Evolutionary conservation across 2,888 invertebrate species (phyloP).

Genomic region (Amorpha juglandis): DNA sequence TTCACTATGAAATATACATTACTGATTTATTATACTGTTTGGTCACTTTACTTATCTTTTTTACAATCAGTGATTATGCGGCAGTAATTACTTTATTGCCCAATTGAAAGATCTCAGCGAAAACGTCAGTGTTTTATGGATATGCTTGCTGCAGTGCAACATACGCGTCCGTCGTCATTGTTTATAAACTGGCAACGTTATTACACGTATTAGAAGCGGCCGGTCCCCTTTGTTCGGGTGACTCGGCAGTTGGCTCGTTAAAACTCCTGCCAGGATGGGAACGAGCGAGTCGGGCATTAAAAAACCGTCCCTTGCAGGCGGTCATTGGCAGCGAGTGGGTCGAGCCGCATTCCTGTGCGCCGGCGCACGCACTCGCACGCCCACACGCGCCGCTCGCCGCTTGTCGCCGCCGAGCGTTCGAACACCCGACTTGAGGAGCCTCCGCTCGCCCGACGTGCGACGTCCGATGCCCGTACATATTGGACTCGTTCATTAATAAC

Average conservation of each 20-base stretch:
- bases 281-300: slow-evolving; percentile 70
- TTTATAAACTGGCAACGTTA: not conserved
- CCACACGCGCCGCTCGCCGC: slow-evolving; percentile 60
- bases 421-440: slow-evolving; percentile 33
- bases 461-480: slow-evolving; percentile 41
- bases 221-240: slow-evolving; percentile 56
- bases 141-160: not conserved
- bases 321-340: slow-evolving; percentile 82
- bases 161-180: not conserved
- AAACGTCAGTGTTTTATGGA: not conserved
- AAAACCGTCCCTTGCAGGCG: slow-evolving; percentile 79
- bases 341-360: slow-evolving; percentile 81
- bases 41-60: not conserved
- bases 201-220: slow-evolving; percentile 38
- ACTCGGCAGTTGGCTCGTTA: slow-evolving; percentile 56
- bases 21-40: not conserved
- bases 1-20: not conserved
- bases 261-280: slow-evolving; percentile 70
- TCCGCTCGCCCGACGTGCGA: slow-evolving; percentile 14
- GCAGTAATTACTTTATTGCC: not conserved
- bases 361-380: slow-evolving; percentile 70
- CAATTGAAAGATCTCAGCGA: not conserved
- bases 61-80: not conserved
- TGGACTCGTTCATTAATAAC: slow-evolving; percentile 74
- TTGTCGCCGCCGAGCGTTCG: slow-evolving; percentile 44